Evolutionary conservation across 2,113 vertebrate genomes (phyloP), one percentile per base, ranked within the genome.

Genomic region (Osmerus mordax): DNA sequence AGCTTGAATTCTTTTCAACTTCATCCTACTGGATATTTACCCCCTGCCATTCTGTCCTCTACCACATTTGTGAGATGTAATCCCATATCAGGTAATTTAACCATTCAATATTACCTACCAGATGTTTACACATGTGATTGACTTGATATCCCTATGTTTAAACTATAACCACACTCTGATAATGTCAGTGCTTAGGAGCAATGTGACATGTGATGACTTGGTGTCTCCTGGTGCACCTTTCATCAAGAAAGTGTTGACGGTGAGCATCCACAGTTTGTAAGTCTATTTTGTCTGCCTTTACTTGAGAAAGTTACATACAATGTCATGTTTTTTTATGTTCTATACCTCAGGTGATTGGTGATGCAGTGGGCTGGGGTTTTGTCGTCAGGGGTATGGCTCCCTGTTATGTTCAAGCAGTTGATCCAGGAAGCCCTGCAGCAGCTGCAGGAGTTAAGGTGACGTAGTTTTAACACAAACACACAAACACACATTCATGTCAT

Each of bases 351-450:
- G 93, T 96, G n/a, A 88, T 95, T 28, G 92, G 94, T 15, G 95
- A 97, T 32, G 90, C 87, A 0, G 89, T 96, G 70, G 94, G 94
- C 29, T 96, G 95, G 95, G 95, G 95, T 0, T 93, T 96, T 78
- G 94, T 95, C n/a, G 89, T 95, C 54, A 89, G 94, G 76, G 95
- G 95, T 73, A 85, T 79, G 69, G 87, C 88, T 66, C 94, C 95
- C 13, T 95, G 94, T 79, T 94, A 95, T 67, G 88, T 97, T 67
- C 95, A 96, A 80, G 94, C 94, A 2, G 94, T 97, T 69, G 94
- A 97, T 69, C 94, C 94, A 15, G 92, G 92, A 82, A 91, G 95
- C 72, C 94, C 95, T 0, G 94, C 95, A 55, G 95, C 95, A 73
- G 92, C 93, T 74, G 94, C 94, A 14, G 95, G 94, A 72, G 92